Evolutionary conservation across 1,140 invertebrate genomes (phyloP).

Genomic region (Macrobrachium rosenbergii): DNA sequence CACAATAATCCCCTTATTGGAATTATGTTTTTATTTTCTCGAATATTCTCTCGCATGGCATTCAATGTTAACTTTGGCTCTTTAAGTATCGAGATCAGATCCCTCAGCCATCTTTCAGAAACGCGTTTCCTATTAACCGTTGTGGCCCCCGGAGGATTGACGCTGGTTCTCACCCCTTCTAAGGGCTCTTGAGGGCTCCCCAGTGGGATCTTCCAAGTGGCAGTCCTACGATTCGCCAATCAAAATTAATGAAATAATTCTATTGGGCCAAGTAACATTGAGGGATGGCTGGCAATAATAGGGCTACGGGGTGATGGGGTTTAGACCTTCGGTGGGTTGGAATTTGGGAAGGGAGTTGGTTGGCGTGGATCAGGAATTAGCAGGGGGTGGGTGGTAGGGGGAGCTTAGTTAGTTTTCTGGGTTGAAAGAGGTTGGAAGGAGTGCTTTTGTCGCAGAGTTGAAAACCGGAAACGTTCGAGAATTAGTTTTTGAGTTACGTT

Average conservation of each 20-base stretch:
- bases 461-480: too few relatives aligned
- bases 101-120: too few relatives aligned
- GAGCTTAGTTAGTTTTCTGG: background rate
- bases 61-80: too few relatives aligned
- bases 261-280: constrained; percentile 19
- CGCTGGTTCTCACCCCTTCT: background rate
- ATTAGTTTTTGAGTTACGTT: too few relatives aligned
- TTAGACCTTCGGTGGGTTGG: background rate
- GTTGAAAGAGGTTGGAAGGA: background rate
- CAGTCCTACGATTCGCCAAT: constrained; percentile 1
- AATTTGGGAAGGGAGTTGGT: background rate
- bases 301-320: background rate
- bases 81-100: too few relatives aligned
- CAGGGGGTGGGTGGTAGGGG: background rate
- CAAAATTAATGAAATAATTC: constrained; percentile 30
- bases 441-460: background rate
- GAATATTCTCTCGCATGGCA: too few relatives aligned
- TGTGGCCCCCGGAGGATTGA: too few relatives aligned
- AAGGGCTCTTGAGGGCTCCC: too few relatives aligned
- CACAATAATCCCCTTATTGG: too few relatives aligned
- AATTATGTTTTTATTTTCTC: too few relatives aligned
- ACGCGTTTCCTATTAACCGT: too few relatives aligned
- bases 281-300: background rate
- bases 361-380: background rate
- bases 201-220: too few relatives aligned